Evolutionary conservation across 37 sponge, comb jelly and placozoan genomes (phyloP).

Genomic region (Hormiphora californensis): DNA sequence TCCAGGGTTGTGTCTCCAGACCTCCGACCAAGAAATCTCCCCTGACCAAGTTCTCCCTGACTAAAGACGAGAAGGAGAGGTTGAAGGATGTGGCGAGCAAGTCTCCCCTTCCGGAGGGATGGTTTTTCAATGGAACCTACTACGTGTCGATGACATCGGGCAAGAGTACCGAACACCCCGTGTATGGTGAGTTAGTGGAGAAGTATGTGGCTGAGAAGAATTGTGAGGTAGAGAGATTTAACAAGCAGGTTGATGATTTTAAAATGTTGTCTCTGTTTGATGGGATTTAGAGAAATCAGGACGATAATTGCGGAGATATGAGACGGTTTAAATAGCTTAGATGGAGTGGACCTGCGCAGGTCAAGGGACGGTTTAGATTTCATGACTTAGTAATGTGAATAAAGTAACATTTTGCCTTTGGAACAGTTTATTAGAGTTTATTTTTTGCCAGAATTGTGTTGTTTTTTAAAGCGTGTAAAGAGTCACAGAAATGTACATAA

Average conservation of each 20-base stretch:
- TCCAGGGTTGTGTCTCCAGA: constrained; percentile 13
- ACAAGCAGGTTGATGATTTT: not conserved
- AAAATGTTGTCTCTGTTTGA: not conserved
- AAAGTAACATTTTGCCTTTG: too few species aligned
- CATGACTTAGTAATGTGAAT: too few species aligned
- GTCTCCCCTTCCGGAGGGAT: not conserved
- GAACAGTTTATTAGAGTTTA: too few species aligned
- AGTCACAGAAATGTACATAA: too few species aligned
- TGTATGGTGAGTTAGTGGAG: not conserved
- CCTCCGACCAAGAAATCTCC: not conserved
- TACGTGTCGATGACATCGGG: constrained; percentile 37
- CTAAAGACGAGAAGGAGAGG: not conserved
- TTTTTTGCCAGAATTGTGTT: too few species aligned
- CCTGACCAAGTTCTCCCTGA: not conserved
- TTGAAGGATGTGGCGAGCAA: not conserved
- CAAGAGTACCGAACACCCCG: constrained; percentile 22
- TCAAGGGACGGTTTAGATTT: too few species aligned
- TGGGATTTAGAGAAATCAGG: too few species aligned
- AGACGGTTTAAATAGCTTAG: too few species aligned
- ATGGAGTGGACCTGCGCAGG: too few species aligned
- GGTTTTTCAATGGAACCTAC: constrained; percentile 29
- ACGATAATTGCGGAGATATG: too few species aligned
- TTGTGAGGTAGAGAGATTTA: not conserved
- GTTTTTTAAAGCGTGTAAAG: too few species aligned
- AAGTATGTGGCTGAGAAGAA: not conserved